Conservation (phyloP, 2,113 vertebrate species). For the Dascyllus trimaculatus region DNA sequence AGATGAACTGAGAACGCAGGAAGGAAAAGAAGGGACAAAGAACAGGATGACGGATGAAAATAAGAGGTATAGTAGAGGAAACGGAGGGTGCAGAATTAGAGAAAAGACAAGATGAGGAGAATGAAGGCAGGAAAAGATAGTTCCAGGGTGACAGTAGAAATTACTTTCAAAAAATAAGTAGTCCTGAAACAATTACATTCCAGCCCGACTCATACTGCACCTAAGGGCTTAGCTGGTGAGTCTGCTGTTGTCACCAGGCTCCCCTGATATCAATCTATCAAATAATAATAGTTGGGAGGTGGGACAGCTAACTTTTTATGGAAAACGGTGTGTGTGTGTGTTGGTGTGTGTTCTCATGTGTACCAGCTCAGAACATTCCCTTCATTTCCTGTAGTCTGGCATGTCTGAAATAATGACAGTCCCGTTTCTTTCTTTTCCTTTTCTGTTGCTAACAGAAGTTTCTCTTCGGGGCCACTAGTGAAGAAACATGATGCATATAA, state of each 20-base stretch:
- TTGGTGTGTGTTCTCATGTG: neutral
- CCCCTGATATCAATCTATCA: slow-evolving; percentile 64
- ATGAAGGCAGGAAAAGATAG: neutral
- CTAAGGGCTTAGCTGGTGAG: slow-evolving; percentile 38
- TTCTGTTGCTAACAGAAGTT: slow-evolving; percentile 44
- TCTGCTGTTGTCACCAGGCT: slow-evolving; percentile 44
- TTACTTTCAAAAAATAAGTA: slow-evolving; percentile 53
- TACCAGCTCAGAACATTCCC: slow-evolving; percentile 42
- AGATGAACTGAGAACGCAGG: neutral
- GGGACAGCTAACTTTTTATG: slow-evolving; percentile 59
- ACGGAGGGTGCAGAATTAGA: neutral
- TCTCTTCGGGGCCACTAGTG: slow-evolving; percentile 51
- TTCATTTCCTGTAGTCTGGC: slow-evolving; percentile 56
- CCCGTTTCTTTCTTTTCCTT: slow-evolving; percentile 40
- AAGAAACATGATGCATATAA: slow-evolving; percentile 74
- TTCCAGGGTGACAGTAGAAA: slow-evolving; percentile 50
- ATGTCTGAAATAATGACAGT: slow-evolving; percentile 63
- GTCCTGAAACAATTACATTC: slow-evolving; percentile 63
- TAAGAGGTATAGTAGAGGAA: neutral
- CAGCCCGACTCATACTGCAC: slow-evolving; percentile 45
- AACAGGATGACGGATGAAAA: neutral
- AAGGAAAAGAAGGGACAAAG: neutral
- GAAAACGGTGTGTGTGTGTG: slow-evolving; percentile 22
- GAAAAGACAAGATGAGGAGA: neutral
- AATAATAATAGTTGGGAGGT: slow-evolving; percentile 53